Evolutionary conservation across 2,888 invertebrate genomes (phyloP), one percentile per base, ranked within the genome.

Genomic region (Sinopyrophorus schimmeli): DNA sequence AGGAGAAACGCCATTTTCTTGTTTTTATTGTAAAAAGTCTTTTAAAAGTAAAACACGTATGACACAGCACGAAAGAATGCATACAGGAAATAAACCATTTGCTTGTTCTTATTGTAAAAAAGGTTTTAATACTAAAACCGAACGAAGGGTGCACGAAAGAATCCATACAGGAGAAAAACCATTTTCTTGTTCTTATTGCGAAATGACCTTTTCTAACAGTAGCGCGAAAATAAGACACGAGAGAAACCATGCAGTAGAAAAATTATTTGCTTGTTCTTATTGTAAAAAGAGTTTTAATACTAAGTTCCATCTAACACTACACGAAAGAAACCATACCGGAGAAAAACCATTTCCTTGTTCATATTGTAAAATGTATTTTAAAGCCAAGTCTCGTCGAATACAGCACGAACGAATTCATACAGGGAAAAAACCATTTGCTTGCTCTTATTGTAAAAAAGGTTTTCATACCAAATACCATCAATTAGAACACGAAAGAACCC

Each of bases 401-500:
- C 79, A 81, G 50, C 82, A 83, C 67, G 76, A 80, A 65, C 71
- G 82, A 67, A 79, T 77, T 65, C 82, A 82, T 72, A 79, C 78
- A 53, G 82, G 82, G 27, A 78, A 79, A 59, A 71, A 79, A 51
- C 82, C 82, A 0, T 82, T 81, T 70, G 69, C 69, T 11, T 82
- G 82, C 65, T 72, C 66, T 48, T 70, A 78, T 59, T 82, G 82
- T 68, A 75, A 75, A 1, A 76, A 77, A 55, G 80, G 80, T 10
- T 82, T 80, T 70, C 79, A 80, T 38, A 80, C 81, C 46, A 78
- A 78, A n/a, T n/a, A n/a, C n/a, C n/a, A n/a, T n/a, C n/a, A n/a
- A n/a, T n/a, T n/a, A n/a, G n/a, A n/a, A n/a, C n/a, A n/a, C n/a
- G n/a, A n/a, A n/a, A n/a, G n/a, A n/a, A n/a, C n/a, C n/a, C n/a